These are phyloP conservation scores for Drosophila niveifrons DNA, from an alignment of 2,888 invertebrate species.

Conservation along the genomic window DNA sequence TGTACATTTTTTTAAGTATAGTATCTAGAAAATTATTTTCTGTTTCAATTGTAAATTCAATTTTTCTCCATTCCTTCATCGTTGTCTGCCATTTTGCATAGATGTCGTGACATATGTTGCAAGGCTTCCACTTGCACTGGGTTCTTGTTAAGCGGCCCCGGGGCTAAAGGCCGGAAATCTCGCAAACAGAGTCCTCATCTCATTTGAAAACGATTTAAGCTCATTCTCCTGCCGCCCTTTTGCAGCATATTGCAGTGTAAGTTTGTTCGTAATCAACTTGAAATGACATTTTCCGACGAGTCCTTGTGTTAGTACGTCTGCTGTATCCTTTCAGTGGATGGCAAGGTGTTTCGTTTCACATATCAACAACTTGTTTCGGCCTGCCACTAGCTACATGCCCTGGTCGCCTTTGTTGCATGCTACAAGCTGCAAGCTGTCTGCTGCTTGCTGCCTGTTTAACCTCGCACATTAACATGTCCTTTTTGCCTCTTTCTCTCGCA, in stretches of 20 bases:
- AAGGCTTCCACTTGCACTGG: slow-evolving; percentile 11
- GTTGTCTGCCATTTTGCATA: slow-evolving; percentile 53
- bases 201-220: slow-evolving; percentile 65
- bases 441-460: slow-evolving; percentile 16
- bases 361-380: slow-evolving; percentile 58
- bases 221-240: background rate
- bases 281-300: slow-evolving; percentile 46
- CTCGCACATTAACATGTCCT: slow-evolving; percentile 35
- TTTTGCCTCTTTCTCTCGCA: background rate
- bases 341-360: slow-evolving; percentile 79
- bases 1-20: no score
- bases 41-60: background rate
- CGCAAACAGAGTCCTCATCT: slow-evolving; percentile 30
- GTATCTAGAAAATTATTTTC: background rate
- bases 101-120: slow-evolving; percentile 52
- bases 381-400: slow-evolving; percentile 2
- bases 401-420: background rate
- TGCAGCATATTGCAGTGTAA: background rate
- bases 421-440: slow-evolving; percentile 6
- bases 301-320: slow-evolving; percentile 32
- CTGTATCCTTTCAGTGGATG: slow-evolving; percentile 14
- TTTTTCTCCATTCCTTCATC: background rate
- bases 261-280: slow-evolving; percentile 42
- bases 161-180: slow-evolving; percentile 29
- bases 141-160: slow-evolving; percentile 57